Evolutionary conservation across 2,888 invertebrate species (phyloP).

Genomic region (Cerceris rybyensis): DNA sequence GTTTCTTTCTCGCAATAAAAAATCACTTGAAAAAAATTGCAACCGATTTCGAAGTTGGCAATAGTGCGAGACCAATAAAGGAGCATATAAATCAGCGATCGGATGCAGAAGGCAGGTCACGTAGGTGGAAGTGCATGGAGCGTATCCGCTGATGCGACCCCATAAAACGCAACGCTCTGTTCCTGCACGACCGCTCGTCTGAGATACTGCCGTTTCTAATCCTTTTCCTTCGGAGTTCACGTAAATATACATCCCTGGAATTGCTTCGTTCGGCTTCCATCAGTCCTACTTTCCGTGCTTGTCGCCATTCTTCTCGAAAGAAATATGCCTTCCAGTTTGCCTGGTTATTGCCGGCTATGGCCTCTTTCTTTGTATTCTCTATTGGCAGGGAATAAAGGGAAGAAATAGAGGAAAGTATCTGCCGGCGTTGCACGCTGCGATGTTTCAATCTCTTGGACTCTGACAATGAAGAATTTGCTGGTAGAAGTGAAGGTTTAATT

Average conservation of each 20-base stretch:
- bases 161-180: slow-evolving; percentile 19
- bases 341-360: too few species aligned
- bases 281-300: too few species aligned
- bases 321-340: background rate
- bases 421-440: too few species aligned
- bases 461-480: too few species aligned
- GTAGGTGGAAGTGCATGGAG: slow-evolving; percentile 27
- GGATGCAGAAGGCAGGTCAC: slow-evolving; percentile 23
- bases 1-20: too few species aligned
- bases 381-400: too few species aligned
- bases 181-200: slow-evolving; percentile 11
- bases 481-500: too few species aligned
- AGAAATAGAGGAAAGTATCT: too few species aligned
- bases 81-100: slow-evolving; percentile 35
- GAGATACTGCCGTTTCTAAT: slow-evolving; percentile 4
- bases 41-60: slow-evolving; percentile 1
- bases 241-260: too few species aligned
- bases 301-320: background rate
- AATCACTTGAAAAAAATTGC: background rate
- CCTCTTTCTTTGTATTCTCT: background rate
- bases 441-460: too few species aligned
- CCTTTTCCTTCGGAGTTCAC: too few species aligned
- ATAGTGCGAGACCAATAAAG: slow-evolving; percentile 20
- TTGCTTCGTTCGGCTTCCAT: too few species aligned
- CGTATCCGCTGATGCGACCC: background rate